Percentiles rank a stretch among this genome's conserved stretches.
Evolutionary conservation across 2,888 invertebrate genomes (phyloP).

Genomic region (Nemotelus nigrinus): DNA sequence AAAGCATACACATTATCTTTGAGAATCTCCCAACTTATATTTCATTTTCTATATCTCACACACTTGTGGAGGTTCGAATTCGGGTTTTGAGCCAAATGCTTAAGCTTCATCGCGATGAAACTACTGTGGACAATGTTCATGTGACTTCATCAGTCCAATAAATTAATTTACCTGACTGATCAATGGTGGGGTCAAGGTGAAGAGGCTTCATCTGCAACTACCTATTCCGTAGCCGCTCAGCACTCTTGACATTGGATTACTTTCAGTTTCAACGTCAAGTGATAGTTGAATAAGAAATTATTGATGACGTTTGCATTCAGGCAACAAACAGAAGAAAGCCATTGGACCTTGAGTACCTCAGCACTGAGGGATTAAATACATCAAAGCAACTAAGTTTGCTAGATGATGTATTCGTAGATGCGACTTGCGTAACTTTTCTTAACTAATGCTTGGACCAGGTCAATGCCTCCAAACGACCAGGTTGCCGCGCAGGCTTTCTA

Average conservation of each 20-base stretch:
- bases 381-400: not conserved
- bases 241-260: not conserved
- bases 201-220: not conserved
- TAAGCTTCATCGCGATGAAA: too few species aligned
- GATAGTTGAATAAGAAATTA: not conserved
- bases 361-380: not conserved
- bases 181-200: not conserved
- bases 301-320: not conserved
- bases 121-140: too few species aligned
- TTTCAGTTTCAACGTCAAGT: not conserved
- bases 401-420: not conserved
- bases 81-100: too few species aligned
- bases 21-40: too few species aligned
- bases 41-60: too few species aligned
- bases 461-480: not conserved
- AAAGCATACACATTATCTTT: too few species aligned
- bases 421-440: not conserved
- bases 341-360: not conserved
- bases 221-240: not conserved
- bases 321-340: not conserved
- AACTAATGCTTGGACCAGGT: not conserved
- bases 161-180: not conserved
- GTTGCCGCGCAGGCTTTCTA: too few species aligned
- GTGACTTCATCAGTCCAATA: not conserved
- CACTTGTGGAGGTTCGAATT: too few species aligned